These are phyloP conservation scores for Rhagophthalmus giganteus DNA, from an alignment of 2,888 invertebrate species.

Conservation along the genomic window DNA sequence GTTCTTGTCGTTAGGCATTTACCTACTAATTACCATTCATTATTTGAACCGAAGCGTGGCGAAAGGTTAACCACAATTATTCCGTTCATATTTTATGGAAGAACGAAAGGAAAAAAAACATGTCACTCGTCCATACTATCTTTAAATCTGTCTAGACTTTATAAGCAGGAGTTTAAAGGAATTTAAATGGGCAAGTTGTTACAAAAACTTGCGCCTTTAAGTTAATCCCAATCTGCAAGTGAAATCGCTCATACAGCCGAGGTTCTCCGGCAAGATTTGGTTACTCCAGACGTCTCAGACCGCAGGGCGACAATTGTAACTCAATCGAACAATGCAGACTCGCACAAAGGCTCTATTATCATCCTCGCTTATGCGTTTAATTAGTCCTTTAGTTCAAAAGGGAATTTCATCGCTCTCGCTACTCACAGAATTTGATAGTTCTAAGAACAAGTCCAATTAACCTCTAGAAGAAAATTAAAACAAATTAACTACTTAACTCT, in stretches of 20 bases:
- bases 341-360: slow-evolving; percentile 45
- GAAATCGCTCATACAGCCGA: slow-evolving; percentile 41
- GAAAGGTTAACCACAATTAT: too few species aligned
- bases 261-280: slow-evolving; percentile 24
- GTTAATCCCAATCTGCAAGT: slow-evolving; percentile 45
- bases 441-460: slow-evolving; percentile 19
- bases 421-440: slow-evolving; percentile 4
- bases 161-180: slow-evolving; percentile 38
- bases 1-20: slow-evolving; percentile 5
- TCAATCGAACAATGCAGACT: slow-evolving; percentile 40
- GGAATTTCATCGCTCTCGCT: slow-evolving; percentile 27
- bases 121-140: slow-evolving; percentile 39
- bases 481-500: slow-evolving; percentile 2
- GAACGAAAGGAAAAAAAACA: slow-evolving; percentile 11
- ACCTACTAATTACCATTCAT: slow-evolving; percentile 4
- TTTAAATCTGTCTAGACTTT: slow-evolving; percentile 42
- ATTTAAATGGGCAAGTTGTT: slow-evolving; percentile 40
- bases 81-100: too few species aligned
- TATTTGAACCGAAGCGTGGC: not conserved
- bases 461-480: slow-evolving; percentile 10
- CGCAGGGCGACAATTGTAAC: slow-evolving; percentile 41
- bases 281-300: slow-evolving; percentile 36
- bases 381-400: slow-evolving; percentile 41
- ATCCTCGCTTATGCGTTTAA: slow-evolving; percentile 44
- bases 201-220: slow-evolving; percentile 39